Evolutionary conservation across 2,888 invertebrate genomes (phyloP), one percentile per base, ranked within the genome.

Genomic region (Pyralis farinalis): DNA sequence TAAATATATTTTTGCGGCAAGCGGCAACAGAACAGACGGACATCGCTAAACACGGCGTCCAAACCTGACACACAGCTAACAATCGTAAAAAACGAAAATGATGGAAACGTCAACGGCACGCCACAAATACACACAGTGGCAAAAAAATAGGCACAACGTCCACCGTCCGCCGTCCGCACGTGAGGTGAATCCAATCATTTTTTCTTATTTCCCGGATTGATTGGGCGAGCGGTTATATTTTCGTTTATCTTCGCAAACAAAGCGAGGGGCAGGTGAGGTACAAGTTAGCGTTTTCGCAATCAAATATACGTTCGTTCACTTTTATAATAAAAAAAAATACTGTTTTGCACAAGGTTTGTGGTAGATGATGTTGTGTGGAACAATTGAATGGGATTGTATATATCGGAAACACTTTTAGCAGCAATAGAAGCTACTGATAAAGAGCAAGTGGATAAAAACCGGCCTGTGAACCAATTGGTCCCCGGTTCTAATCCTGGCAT

Each of bases 171-270:
- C 60, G 63, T 58, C 63, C 63, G 71, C 55, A 78, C 85, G 85
- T 85, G 85, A 80, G 77, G 63, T 58, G 84, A 82, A 84, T 84
- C 62, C 76, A 68, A 81, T 82, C 72, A 71, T 77, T 78, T 74
- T 76, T 77, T 82, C 76, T 74, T 79, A 75, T 75, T 80, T 67
- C 71, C 68, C 67, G 73, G 78, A 79, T 81, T 85, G 85, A 84
- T 82, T 83, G 82, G 85, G 65, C 66, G 52, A 65, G 49, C 55
- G 59, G 68, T 58, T 64, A 73, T 71, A 68, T 76, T 73, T 74
- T 63, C 70, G 65, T 71, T 71, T 71, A 68, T 68, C 70, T 3
- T 16, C 53, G 62, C 72, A 76, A 77, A 68, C 80, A 79, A 73
- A 16, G 16, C 16, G 63, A 63, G 63, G n/a, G 63, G 66, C 66